Conservation (phyloP, 2,888 invertebrate species). For the Cryptocheilus praepositus region DNA sequence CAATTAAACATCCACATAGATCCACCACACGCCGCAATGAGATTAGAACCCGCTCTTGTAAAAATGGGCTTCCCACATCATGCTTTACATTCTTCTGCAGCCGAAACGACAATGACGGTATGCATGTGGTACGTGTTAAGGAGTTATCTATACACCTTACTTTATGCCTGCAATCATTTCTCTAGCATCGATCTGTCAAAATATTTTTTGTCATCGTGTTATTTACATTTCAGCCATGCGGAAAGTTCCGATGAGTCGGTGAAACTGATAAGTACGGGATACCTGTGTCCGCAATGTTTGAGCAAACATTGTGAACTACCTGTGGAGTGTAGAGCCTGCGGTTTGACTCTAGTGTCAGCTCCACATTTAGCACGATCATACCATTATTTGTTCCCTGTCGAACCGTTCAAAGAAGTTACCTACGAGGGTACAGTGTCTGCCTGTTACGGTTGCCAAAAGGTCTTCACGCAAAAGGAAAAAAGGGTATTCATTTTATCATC, state of each 20-base stretch:
- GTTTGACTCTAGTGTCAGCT: slow-evolving; percentile 96
- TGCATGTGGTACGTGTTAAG: slow-evolving; percentile 88
- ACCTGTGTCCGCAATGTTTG: slow-evolving; percentile 95
- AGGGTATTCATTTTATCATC: slow-evolving; percentile 76
- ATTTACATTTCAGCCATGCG: slow-evolving; percentile 81
- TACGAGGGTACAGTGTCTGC: slow-evolving; percentile 78
- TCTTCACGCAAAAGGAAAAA: slow-evolving; percentile 83
- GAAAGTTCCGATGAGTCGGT: slow-evolving; percentile 83
- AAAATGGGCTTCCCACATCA: slow-evolving; percentile 98
- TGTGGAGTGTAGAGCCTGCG: slow-evolving; percentile 96
- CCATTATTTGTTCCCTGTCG: slow-evolving; percentile 96
- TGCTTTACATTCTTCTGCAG: slow-evolving; percentile 77
- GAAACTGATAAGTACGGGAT: slow-evolving; percentile 85
- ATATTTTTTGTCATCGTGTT: slow-evolving; percentile 13
- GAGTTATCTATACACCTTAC: background rate
- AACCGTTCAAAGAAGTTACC: slow-evolving; percentile 85
- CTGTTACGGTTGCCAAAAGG: slow-evolving; percentile 87
- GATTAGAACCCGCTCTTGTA: slow-evolving; percentile 86
- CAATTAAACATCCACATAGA: slow-evolving; percentile 81
- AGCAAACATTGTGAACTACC: slow-evolving; percentile 99
- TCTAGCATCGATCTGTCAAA: background rate
- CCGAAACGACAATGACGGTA: slow-evolving; percentile 86
- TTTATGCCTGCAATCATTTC: background rate
- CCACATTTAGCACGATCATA: slow-evolving; percentile 98
- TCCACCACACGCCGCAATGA: slow-evolving; percentile 84